Conservation (phyloP, 2,888 invertebrate genomes). For the Tinea semifulvella region DNA sequence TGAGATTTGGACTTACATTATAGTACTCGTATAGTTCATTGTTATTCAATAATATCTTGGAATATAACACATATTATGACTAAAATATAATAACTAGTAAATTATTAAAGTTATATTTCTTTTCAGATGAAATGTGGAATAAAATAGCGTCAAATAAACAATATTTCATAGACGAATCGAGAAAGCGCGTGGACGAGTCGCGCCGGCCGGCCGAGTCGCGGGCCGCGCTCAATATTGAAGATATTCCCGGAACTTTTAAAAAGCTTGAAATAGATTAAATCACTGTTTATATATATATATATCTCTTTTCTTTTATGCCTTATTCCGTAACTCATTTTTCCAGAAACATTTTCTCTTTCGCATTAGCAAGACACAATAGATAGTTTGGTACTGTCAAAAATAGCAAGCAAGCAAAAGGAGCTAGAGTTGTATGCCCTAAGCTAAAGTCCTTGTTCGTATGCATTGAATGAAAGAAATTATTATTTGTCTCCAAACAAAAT, state of each 20-base stretch:
- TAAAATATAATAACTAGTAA: too few species aligned
- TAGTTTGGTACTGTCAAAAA: too few species aligned
- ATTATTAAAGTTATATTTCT: neutral
- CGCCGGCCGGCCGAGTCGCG: slow-evolving; percentile 30
- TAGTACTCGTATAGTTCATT: too few species aligned
- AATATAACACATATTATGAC: neutral
- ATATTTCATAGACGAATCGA: slow-evolving; percentile 35
- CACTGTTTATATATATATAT: neutral
- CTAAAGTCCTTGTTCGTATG: too few species aligned
- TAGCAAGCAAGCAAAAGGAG: too few species aligned
- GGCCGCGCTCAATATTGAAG: slow-evolving; percentile 31
- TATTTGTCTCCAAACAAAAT: too few species aligned
- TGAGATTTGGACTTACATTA: too few species aligned
- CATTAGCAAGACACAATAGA: too few species aligned
- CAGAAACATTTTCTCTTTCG: too few species aligned
- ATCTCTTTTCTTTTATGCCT: too few species aligned
- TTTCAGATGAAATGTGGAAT: slow-evolving; percentile 34
- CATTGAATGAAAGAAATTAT: too few species aligned
- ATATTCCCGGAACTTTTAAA: slow-evolving; percentile 34
- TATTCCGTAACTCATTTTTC: too few species aligned
- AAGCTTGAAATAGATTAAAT: slow-evolving; percentile 36
- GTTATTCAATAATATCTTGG: neutral
- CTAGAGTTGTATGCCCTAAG: neutral
- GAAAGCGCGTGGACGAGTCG: slow-evolving; percentile 35
- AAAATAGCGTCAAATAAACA: slow-evolving; percentile 30